These are phyloP conservation scores for Dermochelys coriacea DNA, from an alignment of 2,797 vertebrate species.

Conservation along the genomic window DNA sequence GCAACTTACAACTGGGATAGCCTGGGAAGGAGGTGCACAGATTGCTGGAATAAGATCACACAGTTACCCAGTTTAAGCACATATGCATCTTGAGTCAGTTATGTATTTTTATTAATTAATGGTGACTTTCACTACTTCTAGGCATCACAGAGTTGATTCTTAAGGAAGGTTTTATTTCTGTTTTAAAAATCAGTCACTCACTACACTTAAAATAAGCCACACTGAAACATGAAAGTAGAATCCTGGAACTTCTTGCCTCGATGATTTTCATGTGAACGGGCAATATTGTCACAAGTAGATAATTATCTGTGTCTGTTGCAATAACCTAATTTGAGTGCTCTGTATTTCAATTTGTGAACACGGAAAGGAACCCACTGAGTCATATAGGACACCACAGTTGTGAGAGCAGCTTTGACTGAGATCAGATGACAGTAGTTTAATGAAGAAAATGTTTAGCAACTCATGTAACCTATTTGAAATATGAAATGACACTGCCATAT, in stretches of 20 bases:
- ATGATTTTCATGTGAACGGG: not conserved
- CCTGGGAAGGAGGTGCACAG: not conserved
- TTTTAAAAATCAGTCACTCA: not conserved
- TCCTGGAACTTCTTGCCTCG: not conserved
- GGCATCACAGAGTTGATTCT: not conserved
- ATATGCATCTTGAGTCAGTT: not conserved
- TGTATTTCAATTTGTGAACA: not conserved
- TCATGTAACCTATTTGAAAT: constrained; percentile 21
- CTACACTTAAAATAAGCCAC: not conserved
- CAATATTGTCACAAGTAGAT: not conserved
- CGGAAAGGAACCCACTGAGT: not conserved
- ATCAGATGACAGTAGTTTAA: not conserved
- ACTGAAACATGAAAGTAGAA: fast-evolving
- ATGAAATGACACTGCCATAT: not conserved
- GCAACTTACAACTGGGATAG: not conserved
- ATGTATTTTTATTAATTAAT: not conserved
- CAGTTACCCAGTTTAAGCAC: not conserved
- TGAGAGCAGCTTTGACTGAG: not conserved
- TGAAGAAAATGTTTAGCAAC: not conserved
- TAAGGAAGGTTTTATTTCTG: not conserved
- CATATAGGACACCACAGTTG: not conserved
- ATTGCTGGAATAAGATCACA: not conserved
- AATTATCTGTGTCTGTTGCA: not conserved
- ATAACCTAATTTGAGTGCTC: not conserved
- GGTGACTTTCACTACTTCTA: not conserved